Evolutionary conservation across 1,140 invertebrate species (phyloP).

Genomic region (Riptortus pedestris): DNA sequence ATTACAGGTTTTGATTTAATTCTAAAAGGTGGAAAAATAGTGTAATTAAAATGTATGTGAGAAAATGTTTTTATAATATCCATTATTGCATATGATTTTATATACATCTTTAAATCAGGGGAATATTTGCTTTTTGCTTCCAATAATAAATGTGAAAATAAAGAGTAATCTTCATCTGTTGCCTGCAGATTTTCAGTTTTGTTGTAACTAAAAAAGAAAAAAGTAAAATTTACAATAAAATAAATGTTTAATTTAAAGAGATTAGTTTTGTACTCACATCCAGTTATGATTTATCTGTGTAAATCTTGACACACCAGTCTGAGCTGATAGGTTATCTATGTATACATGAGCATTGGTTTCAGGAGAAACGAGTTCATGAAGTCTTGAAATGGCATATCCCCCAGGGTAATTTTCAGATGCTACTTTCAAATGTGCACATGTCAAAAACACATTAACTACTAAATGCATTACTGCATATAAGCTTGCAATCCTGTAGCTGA

Average conservation of each 20-base stretch:
- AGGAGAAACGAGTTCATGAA: conserved; percentile 63
- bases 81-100: conserved; percentile 58
- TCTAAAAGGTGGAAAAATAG: conserved; percentile 51
- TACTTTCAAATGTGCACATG: conserved; percentile 67
- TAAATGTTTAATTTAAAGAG: too few relatives aligned
- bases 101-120: conserved; percentile 54
- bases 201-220: conserved; percentile 55
- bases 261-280: conserved; percentile 68
- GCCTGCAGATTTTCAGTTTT: conserved; percentile 69
- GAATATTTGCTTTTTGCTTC: conserved; percentile 75
- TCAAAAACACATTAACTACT: conserved; percentile 64
- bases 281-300: conserved; percentile 73
- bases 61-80: conserved; percentile 70
- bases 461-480: conserved; percentile 58
- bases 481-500: conserved; percentile 47
- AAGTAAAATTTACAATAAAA: too few relatives aligned
- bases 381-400: conserved; percentile 66
- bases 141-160: conserved; percentile 66
- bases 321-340: conserved; percentile 84
- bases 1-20: conserved; percentile 23
- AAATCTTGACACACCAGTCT: conserved; percentile 91
- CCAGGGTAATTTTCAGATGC: conserved; percentile 92
- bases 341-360: conserved; percentile 62
- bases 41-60: conserved; percentile 66
- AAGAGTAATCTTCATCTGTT: conserved; percentile 50